Base-by-base conservation (phyloP, 1,140 invertebrate species). In the Drosophila aff. region DNA sequence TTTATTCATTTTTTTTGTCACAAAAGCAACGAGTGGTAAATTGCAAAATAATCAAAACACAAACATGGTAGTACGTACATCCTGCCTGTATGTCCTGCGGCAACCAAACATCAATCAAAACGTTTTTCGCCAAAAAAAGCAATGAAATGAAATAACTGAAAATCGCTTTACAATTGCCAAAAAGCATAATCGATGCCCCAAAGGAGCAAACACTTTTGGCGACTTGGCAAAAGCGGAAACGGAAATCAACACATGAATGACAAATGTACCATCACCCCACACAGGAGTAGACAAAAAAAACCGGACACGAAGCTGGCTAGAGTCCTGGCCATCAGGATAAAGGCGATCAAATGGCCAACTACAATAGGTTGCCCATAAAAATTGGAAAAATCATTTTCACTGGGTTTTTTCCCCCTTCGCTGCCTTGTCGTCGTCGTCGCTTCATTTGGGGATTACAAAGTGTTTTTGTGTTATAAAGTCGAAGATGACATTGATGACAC, bases 221-320 rank as follows among this genome's bases (percentile, higher is more conserved):
- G 41, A 28, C 15, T 21, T 11, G 28, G 28, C 46, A 16, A 49
- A 21, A 75, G 79, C 83, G 86, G 86, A 84, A 85, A 92, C 90
- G 90, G 89, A 91, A 91, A 91, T 91, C 90, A 91, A 90, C 90
- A 91, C 90, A 91, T 92, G 85, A 91, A 91, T 91, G 90, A 92
- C 90, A 92, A 91, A 91, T 91, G 90, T 26, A 3, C 8, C 15
- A 18, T n/a, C 31, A 31, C 41, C 31, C 31, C 7, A 9, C 6
- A 31, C 7, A 18, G 2, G 6, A 15, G 7, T 18, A 33, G n/a
- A 31, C n/a, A 31, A 31, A 52, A 53, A 53, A 23, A 23, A 23
- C 2, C 23, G 21, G 26, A 28, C 26, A 21, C 18, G 43, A 49
- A 41, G 36, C 47, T 15, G 31, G 47, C 7, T 59, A 55, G 33